These are phyloP conservation scores for Premnoplex brunnescens DNA, from an alignment of 2,797 vertebrate genomes.

Conservation along the genomic window DNA sequence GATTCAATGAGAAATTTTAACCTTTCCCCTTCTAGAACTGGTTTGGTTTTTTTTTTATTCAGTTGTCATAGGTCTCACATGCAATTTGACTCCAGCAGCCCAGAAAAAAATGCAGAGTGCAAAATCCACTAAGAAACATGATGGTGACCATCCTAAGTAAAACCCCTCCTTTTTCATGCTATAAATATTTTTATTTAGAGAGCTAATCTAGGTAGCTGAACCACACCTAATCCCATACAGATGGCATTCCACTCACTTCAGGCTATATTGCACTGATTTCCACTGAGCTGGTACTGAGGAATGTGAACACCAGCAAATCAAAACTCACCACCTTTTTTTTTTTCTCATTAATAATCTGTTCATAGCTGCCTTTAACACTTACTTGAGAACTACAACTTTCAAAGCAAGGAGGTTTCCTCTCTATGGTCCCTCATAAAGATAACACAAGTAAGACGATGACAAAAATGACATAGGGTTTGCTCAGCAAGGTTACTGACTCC, in stretches of 20 bases:
- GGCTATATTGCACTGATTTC: not conserved
- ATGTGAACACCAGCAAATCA: not conserved
- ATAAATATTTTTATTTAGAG: not conserved
- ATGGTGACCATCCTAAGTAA: not conserved
- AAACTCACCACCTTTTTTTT: not conserved
- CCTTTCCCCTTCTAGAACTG: not conserved
- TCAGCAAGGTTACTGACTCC: not conserved
- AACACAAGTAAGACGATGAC: not conserved
- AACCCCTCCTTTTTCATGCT: not conserved
- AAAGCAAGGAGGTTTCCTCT: not conserved
- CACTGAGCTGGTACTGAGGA: not conserved
- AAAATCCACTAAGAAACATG: not conserved
- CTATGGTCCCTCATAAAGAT: not conserved
- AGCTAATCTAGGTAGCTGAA: not conserved
- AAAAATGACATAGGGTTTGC: not conserved
- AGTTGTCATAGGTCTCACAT: not conserved
- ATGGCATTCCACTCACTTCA: not conserved
- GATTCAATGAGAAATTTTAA: not conserved
- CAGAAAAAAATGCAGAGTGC: not conserved
- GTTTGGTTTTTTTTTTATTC: too few relatives aligned
- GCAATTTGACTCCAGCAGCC: not conserved
- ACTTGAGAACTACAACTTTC: not conserved
- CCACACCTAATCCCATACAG: not conserved
- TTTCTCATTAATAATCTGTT: not conserved
- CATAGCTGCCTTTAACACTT: not conserved